These are phyloP conservation scores for Samia ricini DNA, from an alignment of 1,140 invertebrate species.

Conservation along the genomic window DNA sequence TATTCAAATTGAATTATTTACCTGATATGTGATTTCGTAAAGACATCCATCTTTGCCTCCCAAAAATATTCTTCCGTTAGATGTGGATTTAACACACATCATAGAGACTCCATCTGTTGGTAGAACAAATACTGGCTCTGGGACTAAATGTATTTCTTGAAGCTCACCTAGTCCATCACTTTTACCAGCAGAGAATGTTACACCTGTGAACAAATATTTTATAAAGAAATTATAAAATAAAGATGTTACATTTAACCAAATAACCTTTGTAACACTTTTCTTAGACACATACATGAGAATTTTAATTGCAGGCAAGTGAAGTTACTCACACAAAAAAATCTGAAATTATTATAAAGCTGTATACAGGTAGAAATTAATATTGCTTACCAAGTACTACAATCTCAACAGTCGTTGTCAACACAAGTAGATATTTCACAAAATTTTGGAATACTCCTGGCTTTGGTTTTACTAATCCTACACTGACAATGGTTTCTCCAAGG, in stretches of 20 bases:
- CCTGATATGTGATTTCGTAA: slow-evolving; percentile 97
- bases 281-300: too few species aligned
- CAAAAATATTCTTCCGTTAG: slow-evolving; percentile 94
- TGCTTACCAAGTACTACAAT: slow-evolving; percentile 93
- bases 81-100: slow-evolving; percentile 88
- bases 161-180: slow-evolving; percentile 62
- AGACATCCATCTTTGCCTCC: slow-evolving; percentile 96
- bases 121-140: slow-evolving; percentile 95
- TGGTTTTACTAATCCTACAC: slow-evolving; percentile 91
- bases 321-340: too few species aligned
- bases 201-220: slow-evolving; percentile 48
- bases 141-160: slow-evolving; percentile 94
- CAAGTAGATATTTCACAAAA: slow-evolving; percentile 94
- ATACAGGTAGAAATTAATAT: slow-evolving; percentile 2
- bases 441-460: slow-evolving; percentile 92
- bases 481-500: slow-evolving; percentile 92
- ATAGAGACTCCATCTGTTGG: slow-evolving; percentile 95
- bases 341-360: slow-evolving; percentile 71
- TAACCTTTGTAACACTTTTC: too few species aligned
- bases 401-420: slow-evolving; percentile 95
- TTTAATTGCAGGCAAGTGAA: too few species aligned
- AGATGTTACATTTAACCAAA: too few species aligned
- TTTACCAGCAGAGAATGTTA: slow-evolving; percentile 73
- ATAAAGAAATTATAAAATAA: too few species aligned
- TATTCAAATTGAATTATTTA: too few species aligned